phyloP scores from a whole-genome alignment of 2,888 invertebrate genomes.

The Euplexia lucipara region DNA sequence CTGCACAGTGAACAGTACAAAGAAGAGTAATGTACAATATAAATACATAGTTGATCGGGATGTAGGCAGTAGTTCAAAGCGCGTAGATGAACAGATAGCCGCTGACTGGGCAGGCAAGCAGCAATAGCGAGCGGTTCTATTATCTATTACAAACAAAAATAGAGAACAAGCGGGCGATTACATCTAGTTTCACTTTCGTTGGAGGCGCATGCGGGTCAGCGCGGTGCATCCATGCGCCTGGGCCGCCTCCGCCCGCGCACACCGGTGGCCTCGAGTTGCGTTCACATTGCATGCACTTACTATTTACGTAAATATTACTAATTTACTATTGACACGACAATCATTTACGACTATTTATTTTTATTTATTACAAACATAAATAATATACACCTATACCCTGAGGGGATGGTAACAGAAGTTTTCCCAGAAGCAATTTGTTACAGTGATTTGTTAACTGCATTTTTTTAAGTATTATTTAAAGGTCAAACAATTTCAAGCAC shows the following conservation, averaged over 20 bases:
- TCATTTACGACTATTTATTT: constrained; percentile 31
- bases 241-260: constrained; percentile 59
- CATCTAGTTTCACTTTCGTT: constrained; percentile 86
- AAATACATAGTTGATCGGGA: constrained; percentile 1
- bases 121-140: constrained; percentile 64
- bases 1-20: constrained; percentile 6
- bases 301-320: constrained; percentile 52
- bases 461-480: background rate
- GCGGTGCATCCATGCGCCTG: constrained; percentile 75
- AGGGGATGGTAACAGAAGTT: constrained; percentile 14
- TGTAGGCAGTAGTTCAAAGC: constrained; percentile 25
- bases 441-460: constrained; percentile 1
- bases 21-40: background rate
- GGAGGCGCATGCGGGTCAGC: constrained; percentile 78
- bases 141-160: constrained; percentile 72
- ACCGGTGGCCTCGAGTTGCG: constrained; percentile 64
- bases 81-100: constrained; percentile 62
- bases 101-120: constrained; percentile 36
- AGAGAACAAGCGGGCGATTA: constrained; percentile 76
- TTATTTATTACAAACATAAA: constrained; percentile 19
- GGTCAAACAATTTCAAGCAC: background rate
- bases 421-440: background rate
- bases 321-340: constrained; percentile 50
- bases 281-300: constrained; percentile 64
- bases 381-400: constrained; percentile 1